Base-by-base conservation (phyloP, 2,888 invertebrate genomes). In the Bembecia ichneumoniformis region DNA sequence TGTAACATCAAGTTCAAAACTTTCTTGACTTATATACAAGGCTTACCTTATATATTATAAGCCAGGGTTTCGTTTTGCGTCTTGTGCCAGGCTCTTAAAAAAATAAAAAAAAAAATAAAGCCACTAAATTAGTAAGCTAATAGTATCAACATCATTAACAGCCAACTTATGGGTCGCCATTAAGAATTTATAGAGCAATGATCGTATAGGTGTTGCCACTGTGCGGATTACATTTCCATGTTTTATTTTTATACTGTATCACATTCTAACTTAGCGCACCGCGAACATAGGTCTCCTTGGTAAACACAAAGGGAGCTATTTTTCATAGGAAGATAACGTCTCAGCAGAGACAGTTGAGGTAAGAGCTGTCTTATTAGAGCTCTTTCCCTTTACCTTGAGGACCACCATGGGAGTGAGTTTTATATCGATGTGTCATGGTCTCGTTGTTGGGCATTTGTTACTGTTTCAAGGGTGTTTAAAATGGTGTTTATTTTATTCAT, bases 291-390 rank as follows among this genome's bases (percentile, higher is more conserved):
- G 57, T 51, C 60, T 64, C 66, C 64, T 62, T 62, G 62, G 60
- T 62, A 60, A 59, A 51, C 55, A 81, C 77, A 86, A 84, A 82
- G 75, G 74, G 63, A 60, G 73, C 76, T 61, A 86, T 86, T 84
- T 82, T 80, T 84, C 84, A 84, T 66, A 52, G 46, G 46, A 60
- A 68, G 83, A 84, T 86, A 84, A 79, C 71, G 80, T 81, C 77
- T 65, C 51, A 59, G 58, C 50, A 55, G 56, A 63, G 82, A 83
- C 82, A 78, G 77, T 54, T 72, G 68, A 74, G 72, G 68, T 71
- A 81, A 74, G 70, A 76, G 70, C 78, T 82, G 83, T 83, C 82
- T 67, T 77, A 79, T 82, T 82, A 78, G 70, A 77, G 68, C 70
- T 71, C 69, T 69, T 70, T 71, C 69, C 66, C 68, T 70, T 72